These are phyloP conservation scores for Oryzias celebensis DNA, from an alignment of 2,113 vertebrate species.

Conservation along the genomic window DNA sequence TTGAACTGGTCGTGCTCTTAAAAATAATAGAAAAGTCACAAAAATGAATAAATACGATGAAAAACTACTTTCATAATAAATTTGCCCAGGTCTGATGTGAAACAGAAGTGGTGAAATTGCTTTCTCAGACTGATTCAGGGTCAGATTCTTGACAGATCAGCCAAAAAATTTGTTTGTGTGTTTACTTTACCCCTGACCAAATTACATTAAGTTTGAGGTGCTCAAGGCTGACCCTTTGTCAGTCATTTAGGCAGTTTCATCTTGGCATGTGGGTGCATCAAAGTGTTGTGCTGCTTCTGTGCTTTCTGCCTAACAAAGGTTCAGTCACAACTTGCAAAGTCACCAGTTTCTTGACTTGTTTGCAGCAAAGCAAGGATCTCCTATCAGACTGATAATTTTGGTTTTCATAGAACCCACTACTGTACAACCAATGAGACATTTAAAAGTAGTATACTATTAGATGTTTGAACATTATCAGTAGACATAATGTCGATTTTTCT, in stretches of 20 bases:
- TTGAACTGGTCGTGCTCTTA: conserved; percentile 4
- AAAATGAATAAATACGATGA: not conserved
- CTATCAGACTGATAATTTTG: too few species aligned
- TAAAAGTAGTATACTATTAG: too few species aligned
- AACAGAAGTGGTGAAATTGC: conserved; percentile 47
- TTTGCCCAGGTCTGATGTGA: conserved; percentile 69
- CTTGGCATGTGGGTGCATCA: conserved; percentile 57
- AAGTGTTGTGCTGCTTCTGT: conserved; percentile 43
- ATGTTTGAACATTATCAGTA: too few species aligned
- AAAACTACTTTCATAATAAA: conserved; percentile 27
- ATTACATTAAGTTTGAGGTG: not conserved
- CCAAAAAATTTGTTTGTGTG: not conserved
- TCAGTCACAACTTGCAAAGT: not conserved
- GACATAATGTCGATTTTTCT: too few species aligned
- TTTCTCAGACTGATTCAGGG: conserved; percentile 35
- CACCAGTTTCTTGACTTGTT: not conserved
- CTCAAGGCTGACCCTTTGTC: conserved; percentile 46
- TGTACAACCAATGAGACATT: too few species aligned
- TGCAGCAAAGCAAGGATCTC: not conserved
- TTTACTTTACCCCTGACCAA: too few species aligned
- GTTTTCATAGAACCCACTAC: too few species aligned
- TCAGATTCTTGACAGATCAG: conserved; percentile 30
- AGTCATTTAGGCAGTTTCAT: conserved; percentile 47
- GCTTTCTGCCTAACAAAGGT: not conserved
- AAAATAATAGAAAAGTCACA: not conserved